Evolutionary conservation across 2,888 invertebrate genomes (phyloP).

Genomic region (Cheilosia variabilis): DNA sequence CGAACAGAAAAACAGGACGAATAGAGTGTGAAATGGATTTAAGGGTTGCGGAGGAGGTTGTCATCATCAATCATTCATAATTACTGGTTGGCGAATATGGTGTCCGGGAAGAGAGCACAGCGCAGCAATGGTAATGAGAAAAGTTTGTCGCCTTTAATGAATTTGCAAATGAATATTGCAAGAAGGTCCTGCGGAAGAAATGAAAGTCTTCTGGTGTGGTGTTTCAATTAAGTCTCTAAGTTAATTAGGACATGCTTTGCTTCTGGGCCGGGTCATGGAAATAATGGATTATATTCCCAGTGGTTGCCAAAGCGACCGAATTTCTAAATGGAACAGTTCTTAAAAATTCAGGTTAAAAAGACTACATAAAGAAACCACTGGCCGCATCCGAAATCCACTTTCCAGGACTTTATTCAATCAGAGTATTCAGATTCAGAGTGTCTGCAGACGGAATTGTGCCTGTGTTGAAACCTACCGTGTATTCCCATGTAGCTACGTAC

Average conservation of each 20-base stretch:
- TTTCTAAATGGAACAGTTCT: too few species aligned
- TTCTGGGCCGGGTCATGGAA: neutral
- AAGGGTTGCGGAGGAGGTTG: constrained; percentile 35
- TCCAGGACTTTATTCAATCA: too few species aligned
- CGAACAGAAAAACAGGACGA: constrained; percentile 7
- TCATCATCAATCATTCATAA: constrained; percentile 73
- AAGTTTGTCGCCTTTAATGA: constrained; percentile 67
- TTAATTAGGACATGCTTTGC: constrained; percentile 49
- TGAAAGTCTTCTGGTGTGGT: constrained; percentile 9
- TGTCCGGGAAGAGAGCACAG: neutral
- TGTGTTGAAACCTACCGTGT: too few species aligned
- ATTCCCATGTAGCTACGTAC: too few species aligned
- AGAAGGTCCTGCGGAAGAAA: constrained; percentile 2
- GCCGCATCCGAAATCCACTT: too few species aligned
- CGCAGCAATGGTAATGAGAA: constrained; percentile 50
- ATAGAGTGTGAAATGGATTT: constrained; percentile 33
- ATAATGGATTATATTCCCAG: neutral
- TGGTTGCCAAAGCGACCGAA: too few species aligned
- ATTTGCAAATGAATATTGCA: constrained; percentile 61
- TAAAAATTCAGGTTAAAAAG: too few species aligned
- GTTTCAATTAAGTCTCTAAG: constrained; percentile 44
- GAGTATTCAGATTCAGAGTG: too few species aligned
- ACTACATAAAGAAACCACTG: too few species aligned
- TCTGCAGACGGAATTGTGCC: too few species aligned
- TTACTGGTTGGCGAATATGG: constrained; percentile 23